These are phyloP conservation scores for Drosophila sechellia DNA, from an alignment of 1,140 invertebrate genomes.

Conservation along the genomic window DNA sequence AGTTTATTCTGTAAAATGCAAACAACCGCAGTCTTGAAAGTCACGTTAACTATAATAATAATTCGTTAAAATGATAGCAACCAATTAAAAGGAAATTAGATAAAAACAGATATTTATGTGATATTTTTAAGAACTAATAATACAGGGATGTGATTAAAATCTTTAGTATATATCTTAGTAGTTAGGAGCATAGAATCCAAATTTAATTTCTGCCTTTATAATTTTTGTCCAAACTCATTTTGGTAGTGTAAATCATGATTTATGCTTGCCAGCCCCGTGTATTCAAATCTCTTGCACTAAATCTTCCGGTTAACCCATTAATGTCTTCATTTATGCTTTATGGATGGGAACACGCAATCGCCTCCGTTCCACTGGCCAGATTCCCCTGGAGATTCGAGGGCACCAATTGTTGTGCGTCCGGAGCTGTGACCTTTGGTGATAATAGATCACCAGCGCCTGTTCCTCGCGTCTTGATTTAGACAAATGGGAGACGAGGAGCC, in stretches of 20 bases:
- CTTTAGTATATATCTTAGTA: no score
- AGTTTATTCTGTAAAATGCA: background rate
- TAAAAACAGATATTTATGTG: no score
- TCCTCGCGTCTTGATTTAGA: constrained; percentile 45
- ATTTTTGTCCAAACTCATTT: background rate
- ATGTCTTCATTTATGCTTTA: constrained; percentile 41
- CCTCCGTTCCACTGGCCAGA: background rate
- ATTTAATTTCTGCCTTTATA: no score
- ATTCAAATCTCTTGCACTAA: constrained; percentile 19
- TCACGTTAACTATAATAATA: no score
- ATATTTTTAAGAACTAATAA: no score
- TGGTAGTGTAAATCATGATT: background rate
- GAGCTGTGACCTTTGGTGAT: constrained; percentile 38
- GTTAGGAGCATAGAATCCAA: no score
- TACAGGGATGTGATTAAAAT: no score
- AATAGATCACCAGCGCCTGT: constrained; percentile 60
- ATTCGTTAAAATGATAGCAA: no score
- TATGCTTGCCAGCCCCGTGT: background rate
- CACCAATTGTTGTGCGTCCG: constrained; percentile 8
- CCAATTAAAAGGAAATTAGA: no score
- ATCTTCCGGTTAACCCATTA: constrained; percentile 38
- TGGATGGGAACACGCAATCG: constrained; percentile 12
- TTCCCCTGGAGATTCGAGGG: constrained; percentile 13
- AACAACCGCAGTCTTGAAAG: no score
- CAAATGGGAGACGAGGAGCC: constrained; percentile 56